phyloP scores from a whole-genome alignment of 2,888 invertebrate genomes.

The Microctonus aethiopoides region DNA sequence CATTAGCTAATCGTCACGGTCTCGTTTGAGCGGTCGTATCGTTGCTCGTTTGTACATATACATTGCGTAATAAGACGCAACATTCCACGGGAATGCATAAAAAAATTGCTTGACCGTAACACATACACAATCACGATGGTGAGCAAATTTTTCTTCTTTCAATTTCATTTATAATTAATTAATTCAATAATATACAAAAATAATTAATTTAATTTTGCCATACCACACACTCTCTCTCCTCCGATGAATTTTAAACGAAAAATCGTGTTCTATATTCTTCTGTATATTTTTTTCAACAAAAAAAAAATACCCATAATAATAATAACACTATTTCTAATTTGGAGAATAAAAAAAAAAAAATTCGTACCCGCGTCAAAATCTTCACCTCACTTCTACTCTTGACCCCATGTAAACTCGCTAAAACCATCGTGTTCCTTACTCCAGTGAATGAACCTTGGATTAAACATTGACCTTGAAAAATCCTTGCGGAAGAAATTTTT shows the following conservation, averaged over 20 bases:
- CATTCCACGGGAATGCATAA: constrained; percentile 21
- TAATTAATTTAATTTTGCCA: background rate
- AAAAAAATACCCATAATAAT: background rate
- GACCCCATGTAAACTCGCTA: background rate
- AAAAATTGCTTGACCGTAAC: constrained; percentile 28
- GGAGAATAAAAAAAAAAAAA: background rate
- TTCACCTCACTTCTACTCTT: background rate
- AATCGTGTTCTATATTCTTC: background rate
- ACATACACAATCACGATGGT: background rate
- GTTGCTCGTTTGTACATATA: constrained; percentile 23
- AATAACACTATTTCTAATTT: too few species aligned
- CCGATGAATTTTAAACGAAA: background rate
- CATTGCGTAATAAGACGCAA: constrained; percentile 36
- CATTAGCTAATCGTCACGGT: constrained; percentile 42
- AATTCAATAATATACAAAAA: background rate
- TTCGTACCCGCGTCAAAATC: background rate
- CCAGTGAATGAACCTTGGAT: constrained; percentile 32
- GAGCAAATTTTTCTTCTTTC: background rate
- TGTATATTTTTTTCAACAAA: background rate
- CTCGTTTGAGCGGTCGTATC: constrained; percentile 36
- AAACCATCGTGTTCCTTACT: background rate
- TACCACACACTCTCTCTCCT: background rate
- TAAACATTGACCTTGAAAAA: constrained; percentile 27
- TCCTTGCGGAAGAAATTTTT: constrained; percentile 19
- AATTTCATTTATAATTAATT: background rate